Percentiles rank a stretch among this genome's conserved stretches.
phyloP scores from a whole-genome alignment of 2,113 vertebrate species.

The Noctilio leporinus region DNA sequence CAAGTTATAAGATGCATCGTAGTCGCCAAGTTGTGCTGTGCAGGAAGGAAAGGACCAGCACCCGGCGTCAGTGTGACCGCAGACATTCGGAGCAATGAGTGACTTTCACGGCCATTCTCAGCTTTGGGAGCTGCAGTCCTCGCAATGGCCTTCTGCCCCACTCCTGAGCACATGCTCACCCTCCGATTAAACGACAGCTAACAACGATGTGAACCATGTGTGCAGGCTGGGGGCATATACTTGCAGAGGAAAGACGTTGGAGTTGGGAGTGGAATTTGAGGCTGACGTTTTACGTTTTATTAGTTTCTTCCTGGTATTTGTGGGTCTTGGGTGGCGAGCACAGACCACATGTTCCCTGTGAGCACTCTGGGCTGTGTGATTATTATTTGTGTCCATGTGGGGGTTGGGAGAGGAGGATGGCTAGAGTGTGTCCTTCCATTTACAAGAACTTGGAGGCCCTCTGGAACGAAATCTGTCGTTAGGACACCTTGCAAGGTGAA shows the following conservation, averaged over 20 bases:
- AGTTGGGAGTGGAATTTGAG: not conserved
- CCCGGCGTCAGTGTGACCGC: not conserved
- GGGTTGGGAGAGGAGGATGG: not conserved
- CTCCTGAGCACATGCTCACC: not conserved
- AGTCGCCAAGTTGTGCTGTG: rapidly evolving
- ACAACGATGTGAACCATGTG: rapidly evolving
- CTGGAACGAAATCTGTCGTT: slow-evolving; percentile 54
- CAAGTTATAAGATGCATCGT: not conserved
- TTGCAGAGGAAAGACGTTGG: not conserved
- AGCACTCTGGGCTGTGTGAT: not conserved
- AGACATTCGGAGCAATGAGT: not conserved
- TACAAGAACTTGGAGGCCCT: slow-evolving; percentile 26
- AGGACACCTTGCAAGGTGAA: slow-evolving; percentile 46
- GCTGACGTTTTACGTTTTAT: not conserved
- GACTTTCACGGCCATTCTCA: rapidly evolving
- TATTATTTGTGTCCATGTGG: not conserved
- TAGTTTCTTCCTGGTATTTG: not conserved
- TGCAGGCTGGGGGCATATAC: rapidly evolving
- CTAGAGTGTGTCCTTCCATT: not conserved
- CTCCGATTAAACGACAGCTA: not conserved
- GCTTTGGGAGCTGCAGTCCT: not conserved
- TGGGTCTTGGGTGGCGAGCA: not conserved
- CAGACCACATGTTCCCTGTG: not conserved
- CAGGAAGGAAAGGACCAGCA: not conserved
- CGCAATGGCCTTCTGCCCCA: not conserved